Percentiles rank a stretch among this genome's conserved stretches.
These are phyloP conservation scores for Lophius piscatorius DNA, from an alignment of 2,113 vertebrate genomes.

Conservation along the genomic window DNA sequence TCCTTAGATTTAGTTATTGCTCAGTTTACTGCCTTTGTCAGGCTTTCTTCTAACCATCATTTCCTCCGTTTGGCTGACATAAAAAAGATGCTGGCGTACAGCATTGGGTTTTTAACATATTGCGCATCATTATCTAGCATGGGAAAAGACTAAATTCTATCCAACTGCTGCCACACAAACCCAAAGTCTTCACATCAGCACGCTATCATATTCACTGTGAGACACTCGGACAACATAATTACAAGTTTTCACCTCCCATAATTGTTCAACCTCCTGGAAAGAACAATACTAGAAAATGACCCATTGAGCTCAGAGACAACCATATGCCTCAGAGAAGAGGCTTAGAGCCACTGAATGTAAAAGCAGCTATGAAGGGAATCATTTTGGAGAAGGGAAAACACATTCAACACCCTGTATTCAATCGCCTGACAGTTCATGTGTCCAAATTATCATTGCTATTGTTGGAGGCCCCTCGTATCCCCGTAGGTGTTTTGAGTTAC, in stretches of 20 bases:
- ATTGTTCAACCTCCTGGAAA: slow-evolving; percentile 39
- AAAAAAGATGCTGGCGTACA: slow-evolving; percentile 7
- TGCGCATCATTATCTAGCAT: not conserved
- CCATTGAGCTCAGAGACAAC: slow-evolving; percentile 36
- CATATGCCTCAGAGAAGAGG: no score
- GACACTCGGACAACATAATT: slow-evolving; percentile 19
- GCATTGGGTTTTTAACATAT: slow-evolving; percentile 2
- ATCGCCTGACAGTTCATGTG: no score
- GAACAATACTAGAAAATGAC: slow-evolving; percentile 47
- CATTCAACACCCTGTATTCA: slow-evolving; percentile 2
- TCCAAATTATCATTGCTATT: no score
- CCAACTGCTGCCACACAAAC: slow-evolving; percentile 11
- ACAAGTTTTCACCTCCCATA: slow-evolving; percentile 37
- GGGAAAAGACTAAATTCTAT: slow-evolving; percentile 17
- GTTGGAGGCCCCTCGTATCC: no score
- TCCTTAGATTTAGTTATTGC: not conserved
- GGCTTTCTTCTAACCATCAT: not conserved
- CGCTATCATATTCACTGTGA: slow-evolving; percentile 32
- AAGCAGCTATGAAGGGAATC: not conserved
- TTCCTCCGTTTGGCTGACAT: not conserved
- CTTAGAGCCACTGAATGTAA: slow-evolving; percentile 46
- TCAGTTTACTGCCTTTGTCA: not conserved
- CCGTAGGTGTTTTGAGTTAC: no score
- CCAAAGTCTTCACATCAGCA: slow-evolving; percentile 33
- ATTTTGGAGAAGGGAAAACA: slow-evolving; percentile 3